phyloP scores from a whole-genome alignment of 2,797 vertebrate genomes.

The Echiichthys vipera region DNA sequence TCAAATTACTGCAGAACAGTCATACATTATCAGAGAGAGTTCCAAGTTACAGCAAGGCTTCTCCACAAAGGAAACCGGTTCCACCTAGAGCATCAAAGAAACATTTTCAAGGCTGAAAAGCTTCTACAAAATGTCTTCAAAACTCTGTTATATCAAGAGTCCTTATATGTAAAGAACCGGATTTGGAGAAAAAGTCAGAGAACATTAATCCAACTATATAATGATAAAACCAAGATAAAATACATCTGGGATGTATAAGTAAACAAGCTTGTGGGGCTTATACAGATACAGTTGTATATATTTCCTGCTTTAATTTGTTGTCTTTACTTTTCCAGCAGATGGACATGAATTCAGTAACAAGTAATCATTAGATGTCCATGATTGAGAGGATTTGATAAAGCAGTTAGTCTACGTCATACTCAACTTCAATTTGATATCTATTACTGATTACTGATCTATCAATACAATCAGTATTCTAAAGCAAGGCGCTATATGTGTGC shows the following conservation, averaged over 20 bases:
- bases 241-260: not conserved
- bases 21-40: not conserved
- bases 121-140: not conserved
- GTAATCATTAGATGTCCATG: not conserved
- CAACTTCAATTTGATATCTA: no score
- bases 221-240: slow-evolving; percentile 1
- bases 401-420: no score
- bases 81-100: not conserved
- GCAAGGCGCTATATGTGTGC: no score
- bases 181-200: not conserved
- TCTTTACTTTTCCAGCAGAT: not conserved
- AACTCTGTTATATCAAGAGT: not conserved
- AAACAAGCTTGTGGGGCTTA: not conserved
- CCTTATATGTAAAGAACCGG: not conserved
- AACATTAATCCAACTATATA: not conserved
- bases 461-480: not conserved
- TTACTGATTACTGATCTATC: no score
- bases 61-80: not conserved
- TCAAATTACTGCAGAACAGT: not conserved
- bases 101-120: not conserved
- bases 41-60: not conserved
- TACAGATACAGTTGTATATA: not conserved
- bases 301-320: not conserved
- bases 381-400: not conserved
- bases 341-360: not conserved